phyloP scores from a whole-genome alignment of 2,113 vertebrate species.

The Pterocles burchelli region DNA sequence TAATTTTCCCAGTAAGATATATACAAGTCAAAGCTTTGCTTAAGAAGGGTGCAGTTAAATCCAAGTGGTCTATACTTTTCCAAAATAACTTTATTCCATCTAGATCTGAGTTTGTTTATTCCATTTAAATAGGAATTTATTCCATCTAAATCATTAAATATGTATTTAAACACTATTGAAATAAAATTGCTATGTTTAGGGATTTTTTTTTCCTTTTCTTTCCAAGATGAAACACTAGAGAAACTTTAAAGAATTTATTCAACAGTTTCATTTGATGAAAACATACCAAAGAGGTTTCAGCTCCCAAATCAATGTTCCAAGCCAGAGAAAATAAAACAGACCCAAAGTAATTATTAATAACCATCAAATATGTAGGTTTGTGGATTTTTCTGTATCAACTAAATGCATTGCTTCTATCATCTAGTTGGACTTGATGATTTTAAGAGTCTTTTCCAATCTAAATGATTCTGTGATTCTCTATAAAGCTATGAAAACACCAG shows the following conservation, averaged over 20 bases:
- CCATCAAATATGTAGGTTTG: constrained; percentile 31
- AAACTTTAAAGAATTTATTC: not conserved
- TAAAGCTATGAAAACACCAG: not conserved
- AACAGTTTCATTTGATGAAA: not conserved
- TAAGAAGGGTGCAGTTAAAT: constrained; percentile 57
- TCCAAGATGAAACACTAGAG: not conserved
- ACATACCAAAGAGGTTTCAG: not conserved
- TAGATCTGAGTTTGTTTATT: not conserved
- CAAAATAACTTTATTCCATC: not conserved
- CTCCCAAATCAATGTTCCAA: not conserved
- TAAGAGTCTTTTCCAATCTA: not conserved
- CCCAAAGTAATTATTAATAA: constrained; percentile 40
- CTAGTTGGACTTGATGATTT: not conserved
- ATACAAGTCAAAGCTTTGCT: constrained; percentile 46
- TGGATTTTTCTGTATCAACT: constrained; percentile 30
- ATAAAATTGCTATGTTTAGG: not conserved
- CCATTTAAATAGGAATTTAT: not conserved
- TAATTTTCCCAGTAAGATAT: constrained; percentile 53
- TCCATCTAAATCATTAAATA: not conserved
- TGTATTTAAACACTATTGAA: not conserved
- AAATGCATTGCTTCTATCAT: constrained; percentile 38
- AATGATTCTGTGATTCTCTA: not conserved
- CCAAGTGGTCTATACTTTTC: constrained; percentile 23
- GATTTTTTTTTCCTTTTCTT: not conserved
- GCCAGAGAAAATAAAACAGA: not conserved